Percentiles rank a stretch among this genome's conserved stretches.
These are phyloP conservation scores for Xenopus petersii DNA, from an alignment of 2,797 vertebrate genomes.

Conservation along the genomic window DNA sequence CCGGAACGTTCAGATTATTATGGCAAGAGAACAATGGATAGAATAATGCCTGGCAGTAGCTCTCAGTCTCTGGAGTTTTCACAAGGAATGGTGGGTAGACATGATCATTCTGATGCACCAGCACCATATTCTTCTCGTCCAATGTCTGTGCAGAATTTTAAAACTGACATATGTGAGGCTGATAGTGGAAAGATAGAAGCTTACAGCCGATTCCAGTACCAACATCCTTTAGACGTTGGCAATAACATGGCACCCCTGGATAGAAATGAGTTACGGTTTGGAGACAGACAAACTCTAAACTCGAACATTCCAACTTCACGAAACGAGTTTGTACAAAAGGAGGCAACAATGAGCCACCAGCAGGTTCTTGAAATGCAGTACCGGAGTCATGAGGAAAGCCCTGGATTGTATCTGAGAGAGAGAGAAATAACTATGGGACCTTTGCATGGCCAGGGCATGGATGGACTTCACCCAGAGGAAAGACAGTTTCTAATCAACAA, in stretches of 20 bases:
- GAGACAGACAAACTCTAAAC: neutral
- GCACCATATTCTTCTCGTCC: slow-evolving; percentile 26
- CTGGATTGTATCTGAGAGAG: slow-evolving; percentile 10
- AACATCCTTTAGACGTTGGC: neutral
- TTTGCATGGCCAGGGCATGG: neutral
- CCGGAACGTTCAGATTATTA: neutral
- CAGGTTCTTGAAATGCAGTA: neutral
- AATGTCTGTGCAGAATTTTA: neutral
- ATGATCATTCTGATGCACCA: slow-evolving; percentile 41
- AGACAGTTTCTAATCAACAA: neutral
- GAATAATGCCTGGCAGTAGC: slow-evolving; percentile 46
- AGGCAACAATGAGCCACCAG: neutral
- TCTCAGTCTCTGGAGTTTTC: slow-evolving; percentile 29
- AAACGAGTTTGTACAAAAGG: neutral
- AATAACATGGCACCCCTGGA: neutral
- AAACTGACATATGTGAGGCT: slow-evolving; percentile 6
- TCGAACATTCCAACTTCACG: neutral
- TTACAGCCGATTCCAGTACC: neutral
- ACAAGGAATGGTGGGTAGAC: neutral
- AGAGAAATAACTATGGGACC: neutral
- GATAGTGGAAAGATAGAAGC: slow-evolving; percentile 24
- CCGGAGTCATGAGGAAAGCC: neutral
- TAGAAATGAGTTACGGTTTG: neutral
- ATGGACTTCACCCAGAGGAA: neutral
- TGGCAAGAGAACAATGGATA: slow-evolving; percentile 42